Conservation (phyloP, 30 jellyfish, hydroid and myxozoan species). For the Cassiopea xamachana region DNA sequence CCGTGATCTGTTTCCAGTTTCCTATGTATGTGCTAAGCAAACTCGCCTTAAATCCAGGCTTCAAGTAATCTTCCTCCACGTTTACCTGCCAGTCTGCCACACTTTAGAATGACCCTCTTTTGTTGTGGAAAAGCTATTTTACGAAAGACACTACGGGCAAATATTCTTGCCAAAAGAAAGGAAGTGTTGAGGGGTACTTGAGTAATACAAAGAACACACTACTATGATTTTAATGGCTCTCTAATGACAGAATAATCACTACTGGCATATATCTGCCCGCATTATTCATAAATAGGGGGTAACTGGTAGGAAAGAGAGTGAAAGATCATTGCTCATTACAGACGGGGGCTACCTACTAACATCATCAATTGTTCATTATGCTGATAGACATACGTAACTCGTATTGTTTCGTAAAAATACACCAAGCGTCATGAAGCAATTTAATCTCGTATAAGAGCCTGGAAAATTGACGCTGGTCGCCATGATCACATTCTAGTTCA, state of each 20-base stretch:
- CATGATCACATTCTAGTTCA: too few relatives aligned
- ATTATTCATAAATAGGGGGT: slow-evolving; percentile 25
- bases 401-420: too few relatives aligned
- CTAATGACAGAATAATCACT: slow-evolving; percentile 50
- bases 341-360: slow-evolving; percentile 23
- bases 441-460: too few relatives aligned
- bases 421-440: too few relatives aligned
- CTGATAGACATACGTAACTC: too few relatives aligned
- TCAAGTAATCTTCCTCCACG: background rate
- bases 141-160: slow-evolving; percentile 17
- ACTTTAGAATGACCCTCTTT: background rate
- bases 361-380: background rate
- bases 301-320: background rate
- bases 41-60: background rate
- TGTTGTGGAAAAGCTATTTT: background rate
- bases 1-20: background rate
- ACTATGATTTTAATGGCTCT: slow-evolving; percentile 27
- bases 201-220: slow-evolving; percentile 17
- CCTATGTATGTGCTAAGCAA: background rate
- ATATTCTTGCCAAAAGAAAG: slow-evolving; percentile 14
- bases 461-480: too few relatives aligned
- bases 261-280: slow-evolving; percentile 51
- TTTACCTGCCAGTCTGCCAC: background rate
- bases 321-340: background rate
- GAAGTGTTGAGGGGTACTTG: slow-evolving; percentile 57